Conservation (phyloP, 2,888 invertebrate species). For the Thyatira batis region DNA sequence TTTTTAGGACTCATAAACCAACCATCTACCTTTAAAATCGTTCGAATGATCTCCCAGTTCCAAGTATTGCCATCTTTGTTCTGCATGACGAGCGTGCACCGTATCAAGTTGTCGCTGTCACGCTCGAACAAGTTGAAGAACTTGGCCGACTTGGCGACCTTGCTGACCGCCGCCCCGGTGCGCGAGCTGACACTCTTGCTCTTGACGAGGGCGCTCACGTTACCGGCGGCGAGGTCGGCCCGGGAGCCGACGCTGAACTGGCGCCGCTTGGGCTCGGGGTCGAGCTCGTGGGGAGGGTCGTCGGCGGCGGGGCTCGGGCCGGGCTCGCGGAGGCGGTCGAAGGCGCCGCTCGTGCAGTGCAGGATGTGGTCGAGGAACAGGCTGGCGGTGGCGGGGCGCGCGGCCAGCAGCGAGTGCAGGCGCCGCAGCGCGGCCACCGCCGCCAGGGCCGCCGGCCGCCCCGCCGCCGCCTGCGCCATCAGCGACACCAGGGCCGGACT, state of each 20-base stretch:
- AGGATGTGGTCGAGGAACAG: constrained; percentile 91
- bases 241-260: constrained; percentile 73
- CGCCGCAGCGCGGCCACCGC: constrained; percentile 91
- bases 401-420: constrained; percentile 90
- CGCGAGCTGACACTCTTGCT: constrained; percentile 77
- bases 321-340: constrained; percentile 46
- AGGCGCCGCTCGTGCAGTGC: constrained; percentile 77
- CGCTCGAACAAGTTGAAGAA: constrained; percentile 82
- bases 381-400: constrained; percentile 91
- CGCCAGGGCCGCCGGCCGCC: constrained; percentile 90
- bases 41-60: constrained; percentile 96
- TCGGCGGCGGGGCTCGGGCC: background rate
- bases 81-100: constrained; percentile 90
- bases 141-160: constrained; percentile 69
- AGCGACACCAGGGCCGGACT: constrained; percentile 85
- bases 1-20: constrained; percentile 3
- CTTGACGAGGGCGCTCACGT: constrained; percentile 73
- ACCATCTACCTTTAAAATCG: constrained; percentile 87
- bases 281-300: constrained; percentile 47
- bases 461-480: constrained; percentile 89
- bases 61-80: constrained; percentile 91
- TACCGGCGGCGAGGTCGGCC: constrained; percentile 66
- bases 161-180: constrained; percentile 67
- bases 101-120: constrained; percentile 86
- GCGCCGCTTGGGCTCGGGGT: constrained; percentile 66